phyloP scores from a whole-genome alignment of 2,888 invertebrate genomes.

The Ornithoptera priamus region DNA sequence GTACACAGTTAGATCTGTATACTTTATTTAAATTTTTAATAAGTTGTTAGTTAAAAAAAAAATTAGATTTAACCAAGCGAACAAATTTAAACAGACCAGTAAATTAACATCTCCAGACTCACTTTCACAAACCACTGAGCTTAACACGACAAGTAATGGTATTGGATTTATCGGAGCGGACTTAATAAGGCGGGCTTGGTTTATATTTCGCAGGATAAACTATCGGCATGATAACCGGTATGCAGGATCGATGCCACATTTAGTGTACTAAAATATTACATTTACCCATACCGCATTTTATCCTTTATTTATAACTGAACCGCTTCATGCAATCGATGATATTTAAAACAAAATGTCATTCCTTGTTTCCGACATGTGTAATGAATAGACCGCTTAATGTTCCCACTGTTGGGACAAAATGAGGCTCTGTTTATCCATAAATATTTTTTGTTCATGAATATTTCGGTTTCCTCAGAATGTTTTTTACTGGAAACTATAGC shows the following conservation, averaged over 20 bases:
- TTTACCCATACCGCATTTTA: neutral
- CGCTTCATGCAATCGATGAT: neutral
- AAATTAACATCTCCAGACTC: constrained; percentile 17
- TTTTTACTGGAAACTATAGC: too few species aligned
- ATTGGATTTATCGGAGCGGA: constrained; percentile 26
- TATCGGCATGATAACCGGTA: neutral
- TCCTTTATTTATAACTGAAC: too few species aligned
- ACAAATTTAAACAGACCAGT: constrained; percentile 15
- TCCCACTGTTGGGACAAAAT: too few species aligned
- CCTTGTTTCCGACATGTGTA: neutral
- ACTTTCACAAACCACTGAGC: constrained; percentile 29
- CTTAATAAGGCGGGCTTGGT: constrained; percentile 17
- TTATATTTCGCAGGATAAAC: constrained; percentile 14
- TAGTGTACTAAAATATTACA: neutral
- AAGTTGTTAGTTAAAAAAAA: neutral
- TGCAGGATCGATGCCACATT: neutral
- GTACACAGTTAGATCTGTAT: too few species aligned
- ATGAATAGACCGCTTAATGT: neutral
- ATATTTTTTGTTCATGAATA: too few species aligned
- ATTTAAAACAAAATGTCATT: neutral
- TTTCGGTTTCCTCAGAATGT: too few species aligned
- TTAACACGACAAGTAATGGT: constrained; percentile 22
- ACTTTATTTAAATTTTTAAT: too few species aligned
- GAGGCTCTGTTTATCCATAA: too few species aligned
- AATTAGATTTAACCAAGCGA: neutral